A percentile compares a stretch with the other conserved stretches of the same genome.
Evolutionary conservation across 2,113 vertebrate species (phyloP).

Genomic region (Petroica traversi): DNA sequence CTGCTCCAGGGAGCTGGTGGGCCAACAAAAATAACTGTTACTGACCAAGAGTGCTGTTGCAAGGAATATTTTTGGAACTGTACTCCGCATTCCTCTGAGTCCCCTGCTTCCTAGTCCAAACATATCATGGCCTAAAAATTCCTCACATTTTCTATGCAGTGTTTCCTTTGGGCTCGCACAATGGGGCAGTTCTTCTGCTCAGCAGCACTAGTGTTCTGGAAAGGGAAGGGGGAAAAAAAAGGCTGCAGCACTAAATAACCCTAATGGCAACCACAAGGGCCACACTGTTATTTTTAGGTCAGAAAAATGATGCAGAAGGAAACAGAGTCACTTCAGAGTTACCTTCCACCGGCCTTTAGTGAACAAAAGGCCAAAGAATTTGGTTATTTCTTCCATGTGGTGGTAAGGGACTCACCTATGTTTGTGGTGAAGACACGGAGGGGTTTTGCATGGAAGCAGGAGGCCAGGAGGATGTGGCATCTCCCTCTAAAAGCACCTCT

Average conservation of each 20-base stretch:
- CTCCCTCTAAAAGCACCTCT: background rate
- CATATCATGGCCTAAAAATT: conserved; percentile 74
- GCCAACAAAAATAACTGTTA: conserved; percentile 78
- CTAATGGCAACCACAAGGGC: conserved; percentile 24
- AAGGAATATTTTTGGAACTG: conserved; percentile 75
- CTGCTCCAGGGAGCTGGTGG: conserved; percentile 38
- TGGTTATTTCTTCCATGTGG: background rate
- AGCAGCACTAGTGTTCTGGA: conserved; percentile 15
- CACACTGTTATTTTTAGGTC: conserved; percentile 34
- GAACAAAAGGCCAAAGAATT: conserved; percentile 4
- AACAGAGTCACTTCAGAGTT: conserved; percentile 9
- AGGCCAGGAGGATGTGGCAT: background rate
- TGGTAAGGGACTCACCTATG: background rate
- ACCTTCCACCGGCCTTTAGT: background rate
- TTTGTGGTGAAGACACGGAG: background rate
- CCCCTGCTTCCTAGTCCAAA: conserved; percentile 75
- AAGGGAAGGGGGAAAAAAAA: background rate
- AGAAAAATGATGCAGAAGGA: background rate
- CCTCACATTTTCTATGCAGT: conserved; percentile 68
- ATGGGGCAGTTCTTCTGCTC: conserved; percentile 67
- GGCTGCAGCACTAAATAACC: conserved; percentile 31
- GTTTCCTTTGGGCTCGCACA: conserved; percentile 66
- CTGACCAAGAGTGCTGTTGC: conserved; percentile 66
- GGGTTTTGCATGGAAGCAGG: background rate
- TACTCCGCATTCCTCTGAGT: conserved; percentile 66